Conservation (phyloP, 2,797 vertebrate genomes). For the Sebastes kiyomatsui region DNA sequence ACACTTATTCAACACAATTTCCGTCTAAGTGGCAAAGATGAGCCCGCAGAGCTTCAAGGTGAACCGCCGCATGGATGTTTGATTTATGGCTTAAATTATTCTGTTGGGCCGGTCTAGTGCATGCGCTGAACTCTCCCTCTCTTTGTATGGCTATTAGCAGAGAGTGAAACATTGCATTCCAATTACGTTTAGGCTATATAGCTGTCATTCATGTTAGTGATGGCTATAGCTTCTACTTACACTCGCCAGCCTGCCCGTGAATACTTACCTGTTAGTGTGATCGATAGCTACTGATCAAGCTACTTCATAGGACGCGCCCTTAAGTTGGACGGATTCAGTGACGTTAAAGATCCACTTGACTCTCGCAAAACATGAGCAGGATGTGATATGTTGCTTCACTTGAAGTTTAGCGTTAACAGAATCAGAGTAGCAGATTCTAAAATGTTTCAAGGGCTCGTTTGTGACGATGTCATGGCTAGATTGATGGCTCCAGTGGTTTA, state of each 20-base stretch:
- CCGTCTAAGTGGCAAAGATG: slow-evolving; percentile 54
- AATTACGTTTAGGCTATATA: slow-evolving; percentile 68
- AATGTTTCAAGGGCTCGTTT: not conserved
- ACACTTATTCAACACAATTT: slow-evolving; percentile 51
- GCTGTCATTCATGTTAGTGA: slow-evolving; percentile 69
- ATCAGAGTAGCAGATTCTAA: not conserved
- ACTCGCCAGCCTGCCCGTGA: slow-evolving; percentile 23
- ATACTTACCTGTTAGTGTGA: slow-evolving; percentile 50
- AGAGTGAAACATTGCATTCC: slow-evolving; percentile 68
- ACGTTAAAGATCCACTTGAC: slow-evolving; percentile 1
- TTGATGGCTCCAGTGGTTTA: not conserved
- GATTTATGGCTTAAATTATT: slow-evolving; percentile 76
- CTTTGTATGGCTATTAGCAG: slow-evolving; percentile 67
- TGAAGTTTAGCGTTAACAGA: not conserved
- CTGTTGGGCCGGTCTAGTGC: slow-evolving; percentile 47
- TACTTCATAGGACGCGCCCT: slow-evolving; percentile 21
- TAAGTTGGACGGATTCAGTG: slow-evolving; percentile 20
- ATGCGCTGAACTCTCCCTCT: slow-evolving; percentile 54
- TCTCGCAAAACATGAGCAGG: not conserved
- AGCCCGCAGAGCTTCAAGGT: slow-evolving; percentile 66
- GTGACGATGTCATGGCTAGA: not conserved
- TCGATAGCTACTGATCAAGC: slow-evolving; percentile 58
- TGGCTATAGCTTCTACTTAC: slow-evolving; percentile 56
- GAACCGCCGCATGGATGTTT: slow-evolving; percentile 56
- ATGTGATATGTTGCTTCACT: not conserved